Percentiles rank a stretch among this genome's conserved stretches.
These are phyloP conservation scores for Solenodon paradoxus DNA, from an alignment of 2,113 vertebrate species.

Conservation along the genomic window DNA sequence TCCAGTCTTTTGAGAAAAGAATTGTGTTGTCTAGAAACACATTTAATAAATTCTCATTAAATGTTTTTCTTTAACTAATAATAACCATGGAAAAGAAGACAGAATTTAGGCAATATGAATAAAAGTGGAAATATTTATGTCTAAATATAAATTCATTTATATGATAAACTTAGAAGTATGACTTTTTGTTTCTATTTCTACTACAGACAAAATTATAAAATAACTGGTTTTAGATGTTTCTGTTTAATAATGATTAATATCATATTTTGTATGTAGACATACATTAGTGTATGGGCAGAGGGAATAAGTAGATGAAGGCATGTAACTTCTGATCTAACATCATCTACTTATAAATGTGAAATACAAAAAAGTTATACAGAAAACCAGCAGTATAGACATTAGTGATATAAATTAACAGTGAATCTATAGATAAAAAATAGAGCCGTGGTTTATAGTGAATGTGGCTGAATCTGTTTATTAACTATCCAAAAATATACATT, in stretches of 20 bases:
- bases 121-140: background rate
- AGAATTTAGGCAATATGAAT: background rate
- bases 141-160: too few relatives aligned
- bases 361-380: background rate
- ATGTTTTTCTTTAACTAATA: background rate
- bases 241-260: background rate
- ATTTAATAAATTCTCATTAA: too few relatives aligned
- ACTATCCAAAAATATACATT: background rate
- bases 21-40: too few relatives aligned
- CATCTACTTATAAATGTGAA: background rate
- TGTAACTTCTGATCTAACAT: background rate
- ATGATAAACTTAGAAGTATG: background rate
- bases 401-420: background rate
- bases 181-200: background rate
- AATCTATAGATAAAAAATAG: background rate
- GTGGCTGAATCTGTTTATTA: background rate
- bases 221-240: background rate
- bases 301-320: background rate
- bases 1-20: background rate
- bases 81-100: background rate
- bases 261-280: background rate
- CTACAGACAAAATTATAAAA: background rate
- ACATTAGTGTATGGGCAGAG: background rate
- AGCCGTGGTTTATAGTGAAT: background rate
- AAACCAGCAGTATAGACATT: background rate